Evolutionary conservation across 37 sponge, comb jelly and placozoan species (phyloP).

Genomic region (Cliona cf. orientalis): DNA sequence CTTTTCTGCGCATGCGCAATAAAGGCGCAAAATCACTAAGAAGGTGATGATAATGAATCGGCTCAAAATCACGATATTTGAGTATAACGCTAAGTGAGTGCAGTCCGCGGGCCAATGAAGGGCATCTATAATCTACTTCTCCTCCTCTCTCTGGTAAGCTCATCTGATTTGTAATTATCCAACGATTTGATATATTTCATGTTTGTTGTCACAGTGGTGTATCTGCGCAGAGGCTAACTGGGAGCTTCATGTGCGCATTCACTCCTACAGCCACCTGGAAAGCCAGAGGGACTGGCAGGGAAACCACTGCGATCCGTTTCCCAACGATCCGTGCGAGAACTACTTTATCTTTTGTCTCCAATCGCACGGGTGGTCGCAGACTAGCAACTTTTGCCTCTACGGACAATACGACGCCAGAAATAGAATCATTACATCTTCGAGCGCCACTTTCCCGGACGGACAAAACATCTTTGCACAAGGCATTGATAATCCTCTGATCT

Average conservation of each 20-base stretch:
- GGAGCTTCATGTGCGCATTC: background rate
- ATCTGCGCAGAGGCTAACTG: background rate
- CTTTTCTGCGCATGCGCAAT: too few species aligned
- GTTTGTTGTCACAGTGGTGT: background rate
- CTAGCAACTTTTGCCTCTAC: conserved; percentile 3
- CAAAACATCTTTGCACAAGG: background rate
- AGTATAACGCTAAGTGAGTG: too few species aligned
- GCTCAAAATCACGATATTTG: too few species aligned
- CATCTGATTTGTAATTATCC: too few species aligned
- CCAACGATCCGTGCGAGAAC: conserved; percentile 28
- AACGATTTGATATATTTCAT: background rate
- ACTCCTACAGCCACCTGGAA: conserved; percentile 12
- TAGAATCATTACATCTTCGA: background rate
- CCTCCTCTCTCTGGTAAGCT: too few species aligned
- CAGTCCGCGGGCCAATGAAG: too few species aligned
- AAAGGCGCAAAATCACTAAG: too few species aligned
- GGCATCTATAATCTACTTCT: too few species aligned
- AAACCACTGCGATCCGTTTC: conserved; percentile 12
- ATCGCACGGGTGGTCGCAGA: background rate
- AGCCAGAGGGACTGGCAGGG: conserved; percentile 26
- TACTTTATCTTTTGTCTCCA: conserved; percentile 49
- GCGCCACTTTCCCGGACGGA: background rate
- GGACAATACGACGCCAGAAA: background rate
- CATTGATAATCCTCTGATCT: conserved; percentile 28
- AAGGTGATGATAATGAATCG: too few species aligned